These are phyloP conservation scores for Saguinus imperator DNA, from an alignment of 2,113 vertebrate genomes.

Conservation along the genomic window DNA sequence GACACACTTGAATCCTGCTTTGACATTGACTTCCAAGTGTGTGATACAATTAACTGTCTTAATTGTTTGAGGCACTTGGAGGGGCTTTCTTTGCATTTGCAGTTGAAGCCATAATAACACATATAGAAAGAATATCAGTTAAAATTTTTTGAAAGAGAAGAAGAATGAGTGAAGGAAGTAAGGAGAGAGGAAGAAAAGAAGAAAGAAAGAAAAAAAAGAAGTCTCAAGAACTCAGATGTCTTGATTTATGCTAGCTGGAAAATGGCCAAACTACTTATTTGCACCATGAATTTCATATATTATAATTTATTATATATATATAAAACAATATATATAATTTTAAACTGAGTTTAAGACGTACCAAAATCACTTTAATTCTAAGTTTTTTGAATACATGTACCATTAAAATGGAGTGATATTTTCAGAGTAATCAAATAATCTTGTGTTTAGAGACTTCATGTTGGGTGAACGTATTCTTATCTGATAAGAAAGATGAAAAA, in stretches of 20 bases:
- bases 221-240: neutral
- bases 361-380: neutral
- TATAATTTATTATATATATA: neutral
- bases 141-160: neutral
- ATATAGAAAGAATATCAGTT: neutral
- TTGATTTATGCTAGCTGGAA: neutral
- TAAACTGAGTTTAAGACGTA: neutral
- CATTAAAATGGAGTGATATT: neutral
- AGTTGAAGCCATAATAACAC: neutral
- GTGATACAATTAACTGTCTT: neutral
- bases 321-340: neutral
- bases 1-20: neutral
- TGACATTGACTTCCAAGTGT: neutral
- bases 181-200: accelerated
- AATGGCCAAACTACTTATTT: neutral
- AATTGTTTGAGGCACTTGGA: neutral
- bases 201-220: accelerated
- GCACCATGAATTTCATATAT: neutral
- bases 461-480: neutral
- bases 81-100: neutral
- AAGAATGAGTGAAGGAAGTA: neutral
- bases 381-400: neutral
- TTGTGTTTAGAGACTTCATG: neutral
- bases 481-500: conserved; percentile 9
- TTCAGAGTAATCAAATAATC: neutral